A percentile compares a stretch with the other conserved stretches of the same genome.
phyloP scores from a whole-genome alignment of 2,797 vertebrate species.

The Limnodromus scolopaceus region DNA sequence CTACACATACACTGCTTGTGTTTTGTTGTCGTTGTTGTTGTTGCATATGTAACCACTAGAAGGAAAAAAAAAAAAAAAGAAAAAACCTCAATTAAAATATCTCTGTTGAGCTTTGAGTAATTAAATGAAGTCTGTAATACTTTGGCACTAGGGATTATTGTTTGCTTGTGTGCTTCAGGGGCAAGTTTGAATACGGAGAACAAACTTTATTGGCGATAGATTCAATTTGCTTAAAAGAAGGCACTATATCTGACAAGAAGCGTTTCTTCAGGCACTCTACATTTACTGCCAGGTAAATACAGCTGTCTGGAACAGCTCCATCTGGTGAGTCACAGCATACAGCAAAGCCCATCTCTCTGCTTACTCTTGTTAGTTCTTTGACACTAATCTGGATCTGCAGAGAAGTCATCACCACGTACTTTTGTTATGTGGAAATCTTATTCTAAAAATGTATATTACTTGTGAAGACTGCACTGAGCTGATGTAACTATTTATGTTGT shows the following conservation, averaged over 20 bases:
- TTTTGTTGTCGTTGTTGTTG: neutral
- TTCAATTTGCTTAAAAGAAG: neutral
- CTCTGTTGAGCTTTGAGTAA: neutral
- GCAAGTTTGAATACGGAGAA: neutral
- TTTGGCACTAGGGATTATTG: neutral
- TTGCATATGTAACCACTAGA: neutral
- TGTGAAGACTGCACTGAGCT: neutral
- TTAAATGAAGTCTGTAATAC: conserved; percentile 9
- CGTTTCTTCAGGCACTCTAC: neutral
- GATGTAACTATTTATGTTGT: neutral
- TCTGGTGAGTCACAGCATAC: neutral
- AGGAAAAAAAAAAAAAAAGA: neutral
- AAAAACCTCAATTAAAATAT: neutral
- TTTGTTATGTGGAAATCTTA: neutral
- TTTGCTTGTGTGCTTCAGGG: conserved; percentile 3
- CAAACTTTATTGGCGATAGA: neutral
- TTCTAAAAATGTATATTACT: neutral
- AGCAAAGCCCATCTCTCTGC: neutral
- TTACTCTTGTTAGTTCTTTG: neutral
- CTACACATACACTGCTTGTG: neutral
- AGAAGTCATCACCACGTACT: neutral
- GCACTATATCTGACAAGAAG: neutral
- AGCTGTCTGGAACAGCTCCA: conserved; percentile 17
- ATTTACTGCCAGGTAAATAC: neutral
- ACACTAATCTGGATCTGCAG: neutral